Conservation (phyloP, 2,888 invertebrate species). For the Pimpla rufipes region DNA sequence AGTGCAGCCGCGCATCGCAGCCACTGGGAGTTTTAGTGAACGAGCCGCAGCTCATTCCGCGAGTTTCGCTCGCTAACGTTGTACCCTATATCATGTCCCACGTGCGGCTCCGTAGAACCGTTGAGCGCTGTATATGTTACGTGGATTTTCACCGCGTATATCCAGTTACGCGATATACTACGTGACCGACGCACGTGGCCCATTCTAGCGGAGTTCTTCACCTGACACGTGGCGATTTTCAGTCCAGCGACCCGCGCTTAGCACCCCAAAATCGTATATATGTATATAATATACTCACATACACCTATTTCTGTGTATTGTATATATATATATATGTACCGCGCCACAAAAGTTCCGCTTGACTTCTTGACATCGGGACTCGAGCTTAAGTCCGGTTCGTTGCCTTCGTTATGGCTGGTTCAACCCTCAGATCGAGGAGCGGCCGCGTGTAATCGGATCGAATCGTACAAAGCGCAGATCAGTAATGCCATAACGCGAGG, state of each 20-base stretch:
- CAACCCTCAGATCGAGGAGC: constrained; percentile 50
- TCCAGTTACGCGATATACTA: constrained; percentile 9
- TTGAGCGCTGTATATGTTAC: constrained; percentile 27
- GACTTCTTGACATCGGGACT: constrained; percentile 76
- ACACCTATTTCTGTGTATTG: constrained; percentile 15
- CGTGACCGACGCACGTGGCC: constrained; percentile 76
- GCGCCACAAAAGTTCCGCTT: constrained; percentile 70
- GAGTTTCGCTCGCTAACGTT: not conserved
- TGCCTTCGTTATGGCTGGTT: constrained; percentile 50
- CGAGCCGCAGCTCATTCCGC: not conserved
- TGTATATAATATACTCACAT: not conserved
- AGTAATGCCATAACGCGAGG: constrained; percentile 14
- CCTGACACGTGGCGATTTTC: constrained; percentile 83
- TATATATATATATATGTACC: too few species aligned
- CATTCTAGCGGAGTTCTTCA: constrained; percentile 78
- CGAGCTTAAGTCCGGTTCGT: constrained; percentile 61
- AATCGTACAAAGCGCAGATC: constrained; percentile 41
- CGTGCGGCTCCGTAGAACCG: constrained; percentile 8
- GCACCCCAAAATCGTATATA: constrained; percentile 3
- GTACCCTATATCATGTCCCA: not conserved
- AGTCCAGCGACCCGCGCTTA: constrained; percentile 69
- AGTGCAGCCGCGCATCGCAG: not conserved
- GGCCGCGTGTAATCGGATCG: constrained; percentile 58
- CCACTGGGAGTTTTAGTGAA: not conserved
- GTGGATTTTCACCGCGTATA: constrained; percentile 27